Conservation (phyloP, 2,888 invertebrate genomes). For the Drosophila algonquin region DNA sequence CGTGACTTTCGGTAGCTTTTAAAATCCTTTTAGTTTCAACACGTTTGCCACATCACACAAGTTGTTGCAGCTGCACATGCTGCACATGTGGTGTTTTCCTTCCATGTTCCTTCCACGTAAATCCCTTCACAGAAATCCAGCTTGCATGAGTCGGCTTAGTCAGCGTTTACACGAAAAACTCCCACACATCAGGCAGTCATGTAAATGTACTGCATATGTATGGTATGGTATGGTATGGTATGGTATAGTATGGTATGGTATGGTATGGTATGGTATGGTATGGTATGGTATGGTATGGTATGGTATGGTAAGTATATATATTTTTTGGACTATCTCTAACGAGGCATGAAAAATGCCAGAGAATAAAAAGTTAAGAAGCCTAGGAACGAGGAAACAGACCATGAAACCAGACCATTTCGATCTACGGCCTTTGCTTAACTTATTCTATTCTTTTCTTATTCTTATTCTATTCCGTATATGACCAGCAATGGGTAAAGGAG, state of each 20-base stretch:
- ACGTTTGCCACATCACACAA: constrained; percentile 18
- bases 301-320: background rate
- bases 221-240: too few species aligned
- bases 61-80: constrained; percentile 27
- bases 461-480: too few species aligned
- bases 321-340: constrained; percentile 58
- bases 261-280: background rate
- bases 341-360: constrained; percentile 68
- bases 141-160: constrained; percentile 56
- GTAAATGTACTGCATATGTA: constrained; percentile 11
- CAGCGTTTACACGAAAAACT: constrained; percentile 47
- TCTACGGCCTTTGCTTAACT: constrained; percentile 30
- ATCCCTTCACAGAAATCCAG: constrained; percentile 17
- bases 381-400: constrained; percentile 41
- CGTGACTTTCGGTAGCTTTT: constrained; percentile 26
- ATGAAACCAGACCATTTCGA: constrained; percentile 21
- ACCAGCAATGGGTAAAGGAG: too few species aligned
- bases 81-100: constrained; percentile 18
- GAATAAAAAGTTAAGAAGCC: constrained; percentile 40
- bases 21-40: constrained; percentile 64
- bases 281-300: background rate
- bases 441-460: too few species aligned
- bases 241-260: background rate
- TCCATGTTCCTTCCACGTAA: background rate
- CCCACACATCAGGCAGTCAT: constrained; percentile 36